A percentile compares a stretch with the other conserved stretches of the same genome.
Evolutionary conservation across 2,797 vertebrate species (phyloP).

Genomic region (Melanotaenia pygmaea): DNA sequence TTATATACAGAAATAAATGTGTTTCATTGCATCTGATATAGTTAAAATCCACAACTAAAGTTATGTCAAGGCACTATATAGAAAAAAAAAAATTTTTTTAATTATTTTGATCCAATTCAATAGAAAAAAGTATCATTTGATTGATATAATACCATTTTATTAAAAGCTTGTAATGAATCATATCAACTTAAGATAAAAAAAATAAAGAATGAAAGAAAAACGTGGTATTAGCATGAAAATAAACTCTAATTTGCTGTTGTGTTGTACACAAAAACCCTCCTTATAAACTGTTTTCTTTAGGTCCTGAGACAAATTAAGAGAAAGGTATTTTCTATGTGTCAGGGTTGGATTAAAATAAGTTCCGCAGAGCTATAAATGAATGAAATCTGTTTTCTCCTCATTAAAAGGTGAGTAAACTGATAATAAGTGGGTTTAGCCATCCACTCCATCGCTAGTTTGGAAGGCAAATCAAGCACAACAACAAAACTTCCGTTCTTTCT

Average conservation of each 20-base stretch:
- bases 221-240: not conserved
- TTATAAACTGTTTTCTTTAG: not conserved
- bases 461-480: conserved; percentile 83
- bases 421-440: conserved; percentile 72
- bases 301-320: not conserved
- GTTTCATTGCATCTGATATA: not conserved
- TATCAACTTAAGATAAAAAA: not conserved
- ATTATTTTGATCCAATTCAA: no score
- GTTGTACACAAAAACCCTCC: not conserved
- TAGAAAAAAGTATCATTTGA: no score
- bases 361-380: not conserved
- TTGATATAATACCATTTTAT: not conserved
- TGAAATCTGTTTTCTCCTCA: conserved; percentile 5
- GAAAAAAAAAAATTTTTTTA: not conserved
- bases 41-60: not conserved
- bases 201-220: not conserved
- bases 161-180: not conserved
- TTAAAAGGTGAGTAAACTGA: conserved; percentile 51
- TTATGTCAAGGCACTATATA: not conserved
- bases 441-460: conserved; percentile 69
- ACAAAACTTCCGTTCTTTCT: conserved; percentile 87
- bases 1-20: not conserved
- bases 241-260: not conserved
- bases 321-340: not conserved
- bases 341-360: not conserved